phyloP scores from a whole-genome alignment of 2,113 vertebrate genomes.

The Bungarus multicinctus region DNA sequence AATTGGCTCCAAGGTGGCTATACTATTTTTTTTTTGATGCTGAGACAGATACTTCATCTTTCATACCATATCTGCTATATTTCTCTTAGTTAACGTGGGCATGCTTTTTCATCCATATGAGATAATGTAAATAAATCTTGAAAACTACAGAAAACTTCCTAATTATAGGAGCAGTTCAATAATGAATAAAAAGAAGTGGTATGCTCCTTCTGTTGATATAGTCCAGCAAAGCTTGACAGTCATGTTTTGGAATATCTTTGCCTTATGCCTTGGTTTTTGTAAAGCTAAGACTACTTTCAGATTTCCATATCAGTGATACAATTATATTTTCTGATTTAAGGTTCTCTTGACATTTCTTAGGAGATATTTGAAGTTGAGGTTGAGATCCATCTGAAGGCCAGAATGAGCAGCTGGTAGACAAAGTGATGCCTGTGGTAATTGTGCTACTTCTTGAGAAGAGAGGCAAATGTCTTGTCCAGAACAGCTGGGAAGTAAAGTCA shows the following conservation, averaged over 20 bases:
- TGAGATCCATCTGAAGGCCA: neutral
- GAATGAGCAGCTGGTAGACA: neutral
- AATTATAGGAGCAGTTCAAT: neutral
- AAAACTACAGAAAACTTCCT: neutral
- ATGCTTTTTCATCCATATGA: neutral
- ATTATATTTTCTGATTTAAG: neutral
- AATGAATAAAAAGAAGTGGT: neutral
- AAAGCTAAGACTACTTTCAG: neutral
- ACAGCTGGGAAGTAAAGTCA: neutral
- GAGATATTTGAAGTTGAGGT: neutral
- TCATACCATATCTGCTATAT: neutral
- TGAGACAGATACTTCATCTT: neutral
- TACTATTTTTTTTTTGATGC: neutral
- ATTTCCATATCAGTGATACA: neutral
- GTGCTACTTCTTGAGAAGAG: neutral
- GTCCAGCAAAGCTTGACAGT: neutral
- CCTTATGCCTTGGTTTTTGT: neutral
- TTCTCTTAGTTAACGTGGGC: neutral
- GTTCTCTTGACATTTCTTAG: neutral
- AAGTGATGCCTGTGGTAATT: neutral
- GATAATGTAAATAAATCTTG: neutral
- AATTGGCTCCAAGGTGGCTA: neutral
- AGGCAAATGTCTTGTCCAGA: neutral
- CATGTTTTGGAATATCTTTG: neutral
- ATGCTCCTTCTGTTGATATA: neutral